A percentile compares a stretch with the other conserved stretches of the same genome.
Evolutionary conservation across 2,113 vertebrate genomes (phyloP).

Genomic region (Pandion haliaetus): DNA sequence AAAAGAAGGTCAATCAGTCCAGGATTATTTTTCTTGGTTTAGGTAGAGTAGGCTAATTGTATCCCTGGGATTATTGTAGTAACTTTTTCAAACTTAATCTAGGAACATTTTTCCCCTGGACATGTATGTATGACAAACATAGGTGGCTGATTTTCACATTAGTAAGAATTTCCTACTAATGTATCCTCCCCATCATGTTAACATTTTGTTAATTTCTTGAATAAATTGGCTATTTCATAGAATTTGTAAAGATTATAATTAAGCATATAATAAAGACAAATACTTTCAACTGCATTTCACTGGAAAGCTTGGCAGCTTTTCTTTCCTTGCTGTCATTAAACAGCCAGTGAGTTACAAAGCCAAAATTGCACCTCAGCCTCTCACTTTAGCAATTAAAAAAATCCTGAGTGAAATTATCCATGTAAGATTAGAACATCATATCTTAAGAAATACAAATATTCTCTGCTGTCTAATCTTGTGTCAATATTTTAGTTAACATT

Average conservation of each 20-base stretch:
- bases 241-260: neutral
- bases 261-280: neutral
- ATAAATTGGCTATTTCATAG: neutral
- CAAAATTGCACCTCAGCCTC: neutral
- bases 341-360: neutral
- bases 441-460: neutral
- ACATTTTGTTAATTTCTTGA: neutral
- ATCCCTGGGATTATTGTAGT: neutral
- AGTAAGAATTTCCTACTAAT: neutral
- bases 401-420: neutral
- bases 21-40: neutral
- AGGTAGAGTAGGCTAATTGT: neutral
- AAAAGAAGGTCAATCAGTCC: neutral
- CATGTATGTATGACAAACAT: neutral
- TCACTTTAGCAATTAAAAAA: slow-evolving; percentile 6
- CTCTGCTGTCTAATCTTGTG: neutral
- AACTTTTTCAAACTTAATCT: neutral
- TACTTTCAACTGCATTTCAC: neutral
- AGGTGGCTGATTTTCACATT: neutral
- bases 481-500: neutral
- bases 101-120: neutral
- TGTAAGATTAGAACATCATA: neutral
- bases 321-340: neutral
- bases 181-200: neutral
- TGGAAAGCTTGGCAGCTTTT: neutral